A percentile compares a stretch with the other conserved stretches of the same genome.
Conservation (phyloP, 2,888 invertebrate genomes). For the Meiosimyza decipiens region DNA sequence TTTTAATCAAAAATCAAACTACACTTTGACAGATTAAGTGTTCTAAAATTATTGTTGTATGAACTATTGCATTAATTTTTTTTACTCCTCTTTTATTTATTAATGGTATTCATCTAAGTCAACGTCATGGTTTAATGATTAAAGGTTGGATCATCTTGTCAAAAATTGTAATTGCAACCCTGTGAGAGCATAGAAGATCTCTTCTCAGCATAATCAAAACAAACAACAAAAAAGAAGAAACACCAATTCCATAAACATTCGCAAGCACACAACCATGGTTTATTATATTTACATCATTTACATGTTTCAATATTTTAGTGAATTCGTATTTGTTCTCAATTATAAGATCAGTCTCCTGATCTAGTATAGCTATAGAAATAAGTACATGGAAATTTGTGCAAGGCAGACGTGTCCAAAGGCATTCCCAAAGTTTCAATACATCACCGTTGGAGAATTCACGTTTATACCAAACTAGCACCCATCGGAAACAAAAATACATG, state of each 20-base stretch:
- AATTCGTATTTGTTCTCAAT: slow-evolving; percentile 94
- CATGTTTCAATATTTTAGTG: slow-evolving; percentile 95
- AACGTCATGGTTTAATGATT: no score
- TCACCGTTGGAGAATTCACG: slow-evolving; percentile 90
- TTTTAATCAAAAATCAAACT: not conserved
- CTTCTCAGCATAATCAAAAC: no score
- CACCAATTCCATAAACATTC: no score
- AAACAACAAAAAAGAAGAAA: no score
- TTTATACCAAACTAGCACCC: slow-evolving; percentile 96
- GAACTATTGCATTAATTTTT: not conserved
- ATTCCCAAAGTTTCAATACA: slow-evolving; percentile 94
- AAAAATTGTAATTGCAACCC: no score
- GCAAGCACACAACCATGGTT: no score
- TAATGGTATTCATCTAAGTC: no score
- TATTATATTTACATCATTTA: no score
- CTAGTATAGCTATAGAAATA: slow-evolving; percentile 92
- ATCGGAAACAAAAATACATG: slow-evolving; percentile 99
- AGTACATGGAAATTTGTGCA: slow-evolving; percentile 95
- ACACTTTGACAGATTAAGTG: not conserved
- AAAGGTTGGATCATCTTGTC: no score
- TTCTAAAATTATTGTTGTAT: not conserved
- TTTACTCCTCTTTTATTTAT: no score
- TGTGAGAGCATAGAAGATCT: no score
- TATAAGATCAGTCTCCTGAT: slow-evolving; percentile 86
- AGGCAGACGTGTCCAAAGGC: slow-evolving; percentile 93